These are phyloP conservation scores for Nematopogon swammerdamellus DNA, from an alignment of 2,888 invertebrate species.

Conservation along the genomic window DNA sequence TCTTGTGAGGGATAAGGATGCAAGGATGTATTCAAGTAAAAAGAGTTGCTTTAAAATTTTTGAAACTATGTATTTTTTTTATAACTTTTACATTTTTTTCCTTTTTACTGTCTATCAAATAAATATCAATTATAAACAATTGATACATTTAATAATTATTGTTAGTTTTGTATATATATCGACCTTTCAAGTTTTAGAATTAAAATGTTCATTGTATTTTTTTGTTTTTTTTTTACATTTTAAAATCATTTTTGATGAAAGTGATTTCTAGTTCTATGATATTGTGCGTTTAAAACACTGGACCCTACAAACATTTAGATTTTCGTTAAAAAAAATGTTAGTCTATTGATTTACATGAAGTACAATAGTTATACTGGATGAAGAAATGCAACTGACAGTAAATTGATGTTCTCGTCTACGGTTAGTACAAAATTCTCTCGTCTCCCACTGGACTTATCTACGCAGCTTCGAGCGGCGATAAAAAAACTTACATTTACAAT, in stretches of 20 bases:
- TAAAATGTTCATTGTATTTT: conserved; percentile 24
- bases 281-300: conserved; percentile 56
- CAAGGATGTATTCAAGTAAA: no score
- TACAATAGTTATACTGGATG: conserved; percentile 48
- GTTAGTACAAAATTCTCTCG: conserved; percentile 29
- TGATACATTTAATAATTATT: conserved; percentile 48
- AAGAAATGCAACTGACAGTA: conserved; percentile 40
- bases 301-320: conserved; percentile 56
- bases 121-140: conserved; percentile 54
- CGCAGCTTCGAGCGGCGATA: conserved; percentile 32
- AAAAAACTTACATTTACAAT: conserved; percentile 51
- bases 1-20: no score
- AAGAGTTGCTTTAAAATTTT: conserved; percentile 35
- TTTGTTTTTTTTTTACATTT: conserved; percentile 36
- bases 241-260: conserved; percentile 38
- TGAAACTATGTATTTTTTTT: conserved; percentile 53
- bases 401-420: conserved; percentile 13
- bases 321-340: conserved; percentile 45
- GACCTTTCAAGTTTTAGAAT: conserved; percentile 44
- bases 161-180: conserved; percentile 42
- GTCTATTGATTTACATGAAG: conserved; percentile 49
- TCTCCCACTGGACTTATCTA: conserved; percentile 30
- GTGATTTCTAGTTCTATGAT: conserved; percentile 51
- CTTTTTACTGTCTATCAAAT: conserved; percentile 49
- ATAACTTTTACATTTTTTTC: conserved; percentile 50